Base-by-base conservation (phyloP, 2,113 vertebrate genomes). In the Clarias macrocephalus region DNA sequence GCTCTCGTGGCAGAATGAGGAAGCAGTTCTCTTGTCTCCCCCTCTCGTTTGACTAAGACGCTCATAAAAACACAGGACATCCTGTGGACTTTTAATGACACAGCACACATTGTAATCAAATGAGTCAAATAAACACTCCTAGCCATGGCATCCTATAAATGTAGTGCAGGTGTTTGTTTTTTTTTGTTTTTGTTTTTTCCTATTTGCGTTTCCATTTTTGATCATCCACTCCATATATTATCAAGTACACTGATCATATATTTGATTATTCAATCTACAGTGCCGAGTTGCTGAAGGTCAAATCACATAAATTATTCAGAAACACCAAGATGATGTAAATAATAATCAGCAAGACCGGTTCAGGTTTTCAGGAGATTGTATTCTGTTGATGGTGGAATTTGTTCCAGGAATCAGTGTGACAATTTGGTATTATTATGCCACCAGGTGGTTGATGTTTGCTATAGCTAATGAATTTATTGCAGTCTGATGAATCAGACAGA, bases 41-140 rank as follows among this genome's bases (percentile, higher is more conserved):
- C 90, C 86, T 82, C 84, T 63, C 90, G 91, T 90, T 91, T 93
- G 83, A 90, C 91, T 91, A 88, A 93, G 93, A 93, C 91, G 79
- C 92, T 93, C 92, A 92, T 94, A 93, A 94, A 95, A 92, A 90
- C 84, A 75, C 89, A 93, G 92, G 91, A 92, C 93, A 94, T 95
- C 93, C 93, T 94, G 92, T 77, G 88, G 91, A 89, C 93, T 90
- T 91, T 93, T 94, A 94, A 94, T 91, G 92, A 92, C 93, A 93
- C 75, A 82, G 91, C 91, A 91, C 84, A 73, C 90, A 94, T 93
- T 93, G 91, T 94, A 93, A 94, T 92, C 91, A 93, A 85, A 91
- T 92, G 91, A 93, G 89, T 94, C 92, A 93, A 92, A 92, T 91
- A 91, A 95, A 93, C 93, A 91, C 90, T 91, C 86, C 88, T 63